These are phyloP conservation scores for Olivierus martensii DNA, from an alignment of 1,140 invertebrate species.

Conservation along the genomic window DNA sequence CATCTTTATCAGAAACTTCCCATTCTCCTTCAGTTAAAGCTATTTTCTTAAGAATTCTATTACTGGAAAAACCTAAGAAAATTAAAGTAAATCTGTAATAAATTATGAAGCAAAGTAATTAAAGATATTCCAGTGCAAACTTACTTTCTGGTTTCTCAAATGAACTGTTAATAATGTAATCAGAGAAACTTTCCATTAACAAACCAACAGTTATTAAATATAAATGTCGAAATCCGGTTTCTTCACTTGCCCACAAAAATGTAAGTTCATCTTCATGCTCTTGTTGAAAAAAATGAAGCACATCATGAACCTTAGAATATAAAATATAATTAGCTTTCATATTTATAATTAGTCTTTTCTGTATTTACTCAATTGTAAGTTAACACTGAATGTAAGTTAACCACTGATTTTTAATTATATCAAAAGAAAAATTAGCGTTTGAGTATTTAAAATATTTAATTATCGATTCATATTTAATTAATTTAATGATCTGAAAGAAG, in stretches of 20 bases:
- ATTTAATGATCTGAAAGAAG: no score
- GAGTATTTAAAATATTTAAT: no score
- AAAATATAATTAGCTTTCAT: no score
- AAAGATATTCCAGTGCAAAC: background rate
- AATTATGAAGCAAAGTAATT: background rate
- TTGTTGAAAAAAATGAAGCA: constrained; percentile 62
- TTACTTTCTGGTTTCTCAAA: background rate
- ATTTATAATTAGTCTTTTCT: no score
- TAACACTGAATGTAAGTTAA: no score
- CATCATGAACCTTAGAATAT: constrained; percentile 54
- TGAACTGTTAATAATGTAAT: background rate
- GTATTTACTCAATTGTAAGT: no score
- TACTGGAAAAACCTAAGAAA: background rate
- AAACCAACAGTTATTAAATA: constrained; percentile 53
- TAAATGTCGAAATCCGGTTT: constrained; percentile 79
- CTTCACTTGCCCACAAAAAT: constrained; percentile 87
- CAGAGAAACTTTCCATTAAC: background rate
- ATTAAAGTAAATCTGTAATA: background rate
- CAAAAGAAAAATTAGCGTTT: no score
- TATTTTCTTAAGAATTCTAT: constrained; percentile 10
- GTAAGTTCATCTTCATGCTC: constrained; percentile 38
- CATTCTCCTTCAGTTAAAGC: constrained; percentile 32
- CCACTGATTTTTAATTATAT: no score
- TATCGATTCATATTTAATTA: no score
- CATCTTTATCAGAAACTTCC: constrained; percentile 29